phyloP scores from a whole-genome alignment of 2,888 invertebrate genomes.

The Drosophila pseudotalamancana region DNA sequence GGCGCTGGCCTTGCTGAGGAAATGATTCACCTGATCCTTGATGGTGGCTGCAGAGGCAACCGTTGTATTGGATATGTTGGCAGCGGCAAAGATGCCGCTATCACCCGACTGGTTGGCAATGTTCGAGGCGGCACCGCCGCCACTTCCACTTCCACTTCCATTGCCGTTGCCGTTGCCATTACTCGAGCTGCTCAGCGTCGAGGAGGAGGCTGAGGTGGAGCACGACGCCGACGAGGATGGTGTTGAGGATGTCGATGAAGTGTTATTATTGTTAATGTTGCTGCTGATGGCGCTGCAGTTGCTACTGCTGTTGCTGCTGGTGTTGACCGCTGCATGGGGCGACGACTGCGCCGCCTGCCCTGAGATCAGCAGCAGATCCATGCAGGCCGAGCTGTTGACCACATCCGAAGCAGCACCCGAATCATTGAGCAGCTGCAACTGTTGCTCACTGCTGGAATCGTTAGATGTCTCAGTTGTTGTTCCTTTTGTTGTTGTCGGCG shows the following conservation, averaged over 20 bases:
- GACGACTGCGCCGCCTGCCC: slow-evolving; percentile 75
- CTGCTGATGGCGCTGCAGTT: too few species aligned
- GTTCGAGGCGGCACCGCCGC: slow-evolving; percentile 11
- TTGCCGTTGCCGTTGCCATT: slow-evolving; percentile 27
- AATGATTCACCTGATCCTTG: slow-evolving; percentile 58
- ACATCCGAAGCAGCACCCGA: slow-evolving; percentile 75
- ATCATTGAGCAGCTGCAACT: slow-evolving; percentile 66
- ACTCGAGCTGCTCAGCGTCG: slow-evolving; percentile 41
- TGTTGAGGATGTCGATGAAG: slow-evolving; percentile 67
- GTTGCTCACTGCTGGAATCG: slow-evolving; percentile 16
- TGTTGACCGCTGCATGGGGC: slow-evolving; percentile 67
- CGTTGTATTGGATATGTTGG: slow-evolving; percentile 41
- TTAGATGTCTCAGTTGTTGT: slow-evolving; percentile 18
- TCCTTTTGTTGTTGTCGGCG: slow-evolving; percentile 15
- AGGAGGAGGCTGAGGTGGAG: slow-evolving; percentile 45
- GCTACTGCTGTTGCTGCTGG: neutral
- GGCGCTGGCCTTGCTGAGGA: slow-evolving; percentile 55
- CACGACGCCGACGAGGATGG: slow-evolving; percentile 62
- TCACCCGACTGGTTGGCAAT: slow-evolving; percentile 78
- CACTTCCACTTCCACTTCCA: slow-evolving; percentile 47
- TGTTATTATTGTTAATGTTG: slow-evolving; percentile 6
- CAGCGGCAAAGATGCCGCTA: slow-evolving; percentile 68
- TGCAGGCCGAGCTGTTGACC: slow-evolving; percentile 68
- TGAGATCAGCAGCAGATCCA: slow-evolving; percentile 71
- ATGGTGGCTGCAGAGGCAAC: slow-evolving; percentile 16